phyloP scores from a whole-genome alignment of 2,113 vertebrate genomes.

The Channa maculata region DNA sequence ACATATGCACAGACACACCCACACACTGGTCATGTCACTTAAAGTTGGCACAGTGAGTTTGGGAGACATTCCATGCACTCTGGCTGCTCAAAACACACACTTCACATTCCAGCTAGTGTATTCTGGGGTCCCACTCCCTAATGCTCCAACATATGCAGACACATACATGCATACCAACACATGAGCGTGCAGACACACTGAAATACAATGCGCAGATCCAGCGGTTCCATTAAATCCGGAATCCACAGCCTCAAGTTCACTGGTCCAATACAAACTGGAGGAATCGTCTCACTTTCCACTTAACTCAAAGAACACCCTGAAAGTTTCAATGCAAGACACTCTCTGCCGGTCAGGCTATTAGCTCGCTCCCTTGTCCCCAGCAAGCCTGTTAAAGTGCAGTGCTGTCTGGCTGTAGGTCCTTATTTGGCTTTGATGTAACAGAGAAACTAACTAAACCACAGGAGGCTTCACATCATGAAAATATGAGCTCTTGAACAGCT shows the following conservation, averaged over 20 bases:
- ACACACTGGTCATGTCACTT: conserved; percentile 52
- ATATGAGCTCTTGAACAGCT: conserved; percentile 49
- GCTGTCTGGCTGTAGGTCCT: conserved; percentile 45
- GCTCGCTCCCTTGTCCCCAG: conserved; percentile 3
- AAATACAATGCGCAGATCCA: conserved; percentile 39
- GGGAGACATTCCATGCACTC: conserved; percentile 64
- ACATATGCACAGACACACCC: not conserved
- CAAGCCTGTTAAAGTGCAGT: conserved; percentile 35
- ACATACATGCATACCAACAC: conserved; percentile 62
- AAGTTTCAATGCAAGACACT: conserved; percentile 24
- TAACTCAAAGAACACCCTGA: not conserved
- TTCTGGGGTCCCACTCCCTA: conserved; percentile 77
- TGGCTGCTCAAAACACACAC: conserved; percentile 70
- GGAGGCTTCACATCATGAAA: conserved; percentile 75
- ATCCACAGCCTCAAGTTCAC: not conserved
- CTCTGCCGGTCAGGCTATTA: conserved; percentile 11
- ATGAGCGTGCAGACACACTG: conserved; percentile 4
- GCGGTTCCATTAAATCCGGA: conserved; percentile 29
- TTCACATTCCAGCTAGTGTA: conserved; percentile 75
- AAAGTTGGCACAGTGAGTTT: conserved; percentile 63
- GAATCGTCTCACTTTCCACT: conserved; percentile 35
- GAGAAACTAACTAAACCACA: conserved; percentile 61
- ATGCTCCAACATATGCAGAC: conserved; percentile 71
- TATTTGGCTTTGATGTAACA: conserved; percentile 69
- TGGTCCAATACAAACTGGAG: conserved; percentile 39